These are phyloP conservation scores for Plemyria rubiginata DNA, from an alignment of 2,888 invertebrate species.

Conservation along the genomic window DNA sequence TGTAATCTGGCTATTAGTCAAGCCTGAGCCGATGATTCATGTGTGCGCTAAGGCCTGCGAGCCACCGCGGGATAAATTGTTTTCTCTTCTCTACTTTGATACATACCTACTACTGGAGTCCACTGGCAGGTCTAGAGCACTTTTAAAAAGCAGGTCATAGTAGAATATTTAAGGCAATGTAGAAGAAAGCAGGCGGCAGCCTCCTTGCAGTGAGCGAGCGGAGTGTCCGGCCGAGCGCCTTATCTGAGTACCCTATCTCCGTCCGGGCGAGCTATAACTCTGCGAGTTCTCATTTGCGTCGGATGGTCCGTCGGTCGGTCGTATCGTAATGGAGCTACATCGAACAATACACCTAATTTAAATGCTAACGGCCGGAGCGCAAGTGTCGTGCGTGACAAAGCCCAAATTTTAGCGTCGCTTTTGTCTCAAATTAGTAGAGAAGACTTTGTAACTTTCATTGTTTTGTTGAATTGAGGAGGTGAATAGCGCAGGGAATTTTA, in stretches of 20 bases:
- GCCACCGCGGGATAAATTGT: background rate
- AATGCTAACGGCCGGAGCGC: conserved; percentile 35
- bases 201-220: too few relatives aligned
- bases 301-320: conserved; percentile 9
- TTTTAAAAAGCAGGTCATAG: too few relatives aligned
- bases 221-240: background rate
- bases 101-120: background rate
- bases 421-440: conserved; percentile 38
- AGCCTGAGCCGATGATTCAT: conserved; percentile 57
- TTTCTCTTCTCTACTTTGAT: conserved; percentile 5
- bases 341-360: conserved; percentile 41
- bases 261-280: conserved; percentile 20
- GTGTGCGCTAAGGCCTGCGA: conserved; percentile 37
- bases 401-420: conserved; percentile 30
- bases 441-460: conserved; percentile 34
- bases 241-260: background rate
- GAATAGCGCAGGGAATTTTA: conserved; percentile 13
- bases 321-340: conserved; percentile 35
- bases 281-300: conserved; percentile 28
- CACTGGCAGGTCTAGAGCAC: too few relatives aligned
- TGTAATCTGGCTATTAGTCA: conserved; percentile 75
- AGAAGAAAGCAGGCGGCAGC: too few relatives aligned
- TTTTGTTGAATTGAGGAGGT: conserved; percentile 24
- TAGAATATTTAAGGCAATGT: too few relatives aligned
- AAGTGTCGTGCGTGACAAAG: conserved; percentile 31